phyloP scores from a whole-genome alignment of 2,888 invertebrate species.

The Chrysodeixis includens region DNA sequence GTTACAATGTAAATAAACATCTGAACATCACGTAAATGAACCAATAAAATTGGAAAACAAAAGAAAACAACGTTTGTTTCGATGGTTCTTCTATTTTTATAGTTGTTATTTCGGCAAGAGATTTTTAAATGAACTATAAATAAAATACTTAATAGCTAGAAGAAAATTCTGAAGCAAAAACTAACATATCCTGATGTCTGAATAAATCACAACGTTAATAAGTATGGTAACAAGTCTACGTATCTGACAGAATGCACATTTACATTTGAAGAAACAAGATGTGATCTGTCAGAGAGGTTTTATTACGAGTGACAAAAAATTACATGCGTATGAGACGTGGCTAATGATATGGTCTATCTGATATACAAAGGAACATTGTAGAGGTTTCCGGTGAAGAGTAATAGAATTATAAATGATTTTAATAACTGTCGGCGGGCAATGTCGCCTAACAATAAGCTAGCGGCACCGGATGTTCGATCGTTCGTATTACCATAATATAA shows the following conservation, averaged over 20 bases:
- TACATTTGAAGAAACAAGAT: conserved; percentile 38
- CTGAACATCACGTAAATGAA: conserved; percentile 46
- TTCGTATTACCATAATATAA: conserved; percentile 77
- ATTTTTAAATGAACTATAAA: background rate
- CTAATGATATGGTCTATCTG: conserved; percentile 51
- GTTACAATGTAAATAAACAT: conserved; percentile 51
- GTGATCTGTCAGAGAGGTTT: conserved; percentile 43
- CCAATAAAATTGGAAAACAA: conserved; percentile 39
- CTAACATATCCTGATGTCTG: background rate
- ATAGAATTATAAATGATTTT: conserved; percentile 69
- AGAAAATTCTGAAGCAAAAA: background rate
- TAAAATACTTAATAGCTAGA: background rate
- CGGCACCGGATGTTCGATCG: conserved; percentile 76
- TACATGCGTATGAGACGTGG: conserved; percentile 27
- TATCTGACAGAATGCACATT: conserved; percentile 32
- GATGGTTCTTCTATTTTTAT: conserved; percentile 24
- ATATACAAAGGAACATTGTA: conserved; percentile 67
- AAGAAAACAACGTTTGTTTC: conserved; percentile 31
- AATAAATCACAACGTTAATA: background rate
- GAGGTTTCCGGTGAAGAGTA: conserved; percentile 59
- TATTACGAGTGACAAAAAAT: conserved; percentile 42
- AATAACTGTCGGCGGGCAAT: conserved; percentile 65
- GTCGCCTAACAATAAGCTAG: conserved; percentile 70
- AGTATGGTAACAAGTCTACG: background rate
- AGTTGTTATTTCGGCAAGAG: background rate